Evolutionary conservation across 37 sponge, comb jelly and placozoan species (phyloP), one percentile per base, ranked within the genome.

Genomic region (Petrosia ficiformis): DNA sequence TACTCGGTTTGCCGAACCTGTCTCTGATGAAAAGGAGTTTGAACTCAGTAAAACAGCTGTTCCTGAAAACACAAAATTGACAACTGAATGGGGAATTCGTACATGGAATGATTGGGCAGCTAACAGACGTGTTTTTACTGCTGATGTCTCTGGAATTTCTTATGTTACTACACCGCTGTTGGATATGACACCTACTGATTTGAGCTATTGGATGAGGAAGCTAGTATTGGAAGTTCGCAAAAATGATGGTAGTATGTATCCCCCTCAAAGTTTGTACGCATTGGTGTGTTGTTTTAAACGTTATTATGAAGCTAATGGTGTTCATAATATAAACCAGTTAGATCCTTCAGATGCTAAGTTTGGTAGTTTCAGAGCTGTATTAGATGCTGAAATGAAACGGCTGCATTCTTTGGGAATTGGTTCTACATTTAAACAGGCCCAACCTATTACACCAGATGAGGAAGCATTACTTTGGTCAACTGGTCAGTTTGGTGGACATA

Each of bases 341-440:
- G 3, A 42, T 16, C 57, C 68, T 31, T 39, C 41, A 39, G 83
- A 82, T 52, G 10, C 70, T 8, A 28, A 10, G 26, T 82, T 82
- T 42, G 66, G 58, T 24, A 39, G 68, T 33, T 82, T 82, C 67
- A 67, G 73, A 44, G 24, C 39, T 57, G 54, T 36, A 21, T 39
- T 81, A 2, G 83, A 82, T 67, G 83, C 68, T 24, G 59, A 74
- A 68, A 82, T 82, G 81, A 80, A 80, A 34, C 29, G 65, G 26
- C 59, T 81, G 1, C 71, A 81, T 6, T 32, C 54, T 29, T 41
- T 68, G n/a, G 76, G 83, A 36, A 29, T 82, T 1, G 83, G 83
- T 2, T 57, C 65, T 2, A 41, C 3, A 1, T 24, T 41, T 10
- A 80, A 39, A 14, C 61, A 84, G 61, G 84, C 84, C 0, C 77